Evolutionary conservation across 2,113 vertebrate species (phyloP), one percentile per base, ranked within the genome.

Genomic region (Colaptes auratus): DNA sequence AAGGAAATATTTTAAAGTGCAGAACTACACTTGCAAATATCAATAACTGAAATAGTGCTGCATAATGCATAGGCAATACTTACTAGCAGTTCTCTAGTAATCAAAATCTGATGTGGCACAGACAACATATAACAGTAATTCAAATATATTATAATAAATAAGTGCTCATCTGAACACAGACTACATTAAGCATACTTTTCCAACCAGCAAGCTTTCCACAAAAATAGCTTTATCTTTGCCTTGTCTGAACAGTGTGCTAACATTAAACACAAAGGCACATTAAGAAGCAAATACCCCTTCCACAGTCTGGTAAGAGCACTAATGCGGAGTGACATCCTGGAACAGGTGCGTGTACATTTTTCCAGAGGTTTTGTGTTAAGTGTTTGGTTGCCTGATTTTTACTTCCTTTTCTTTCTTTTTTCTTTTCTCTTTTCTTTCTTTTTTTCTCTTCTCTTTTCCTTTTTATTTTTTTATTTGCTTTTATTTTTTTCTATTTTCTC

Each of bases 1-100:
- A 96, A 92, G 78, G 71, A 86, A 96, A 91, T 55, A 75, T 94
- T 96, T 96, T 96, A 88, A 97, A 97, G 94, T 91, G 89, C 79
- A 95, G 55, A 95, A 92, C 80, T 94, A 75, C 83, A 94, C 86
- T 93, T 95, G 82, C 70, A 93, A 36, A 56, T 8, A 70, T 69
- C 48, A 93, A 80, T 95, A 86, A 94, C 87, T 87, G 59, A 95
- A 69, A 55, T 33, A 79, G 80, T 4, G 17, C 82, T 85, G 60
- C 67, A 89, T 82, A 96, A 94, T 96, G 82, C 88, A 93, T 60
- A 91, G 42, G 24, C 36, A 9, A 94, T 86, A 91, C 55, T 90
- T 88, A 86, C 58, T 71, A 95, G 82, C 86, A 88, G 81, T 74
- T 89, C 79, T 86, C 89, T 89, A 95, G 88, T 77, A 91, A 93